These are phyloP conservation scores for Tinea trinotella DNA, from an alignment of 2,888 invertebrate genomes.

Conservation along the genomic window DNA sequence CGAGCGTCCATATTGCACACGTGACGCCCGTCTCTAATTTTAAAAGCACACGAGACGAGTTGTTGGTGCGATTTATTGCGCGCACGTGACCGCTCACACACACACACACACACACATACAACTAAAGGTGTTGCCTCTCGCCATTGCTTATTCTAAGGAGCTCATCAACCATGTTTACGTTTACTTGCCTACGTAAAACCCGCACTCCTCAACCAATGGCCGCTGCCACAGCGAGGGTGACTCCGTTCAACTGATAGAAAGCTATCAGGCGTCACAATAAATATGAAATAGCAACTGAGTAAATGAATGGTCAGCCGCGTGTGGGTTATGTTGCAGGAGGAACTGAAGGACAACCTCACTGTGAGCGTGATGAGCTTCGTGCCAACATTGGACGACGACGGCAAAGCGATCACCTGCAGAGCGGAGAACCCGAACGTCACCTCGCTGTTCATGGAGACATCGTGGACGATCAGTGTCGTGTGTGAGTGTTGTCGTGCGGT, in stretches of 20 bases:
- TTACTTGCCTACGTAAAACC: too few relatives aligned
- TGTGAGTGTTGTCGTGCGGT: constrained; percentile 91
- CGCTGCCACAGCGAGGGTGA: too few relatives aligned
- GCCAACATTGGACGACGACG: constrained; percentile 91
- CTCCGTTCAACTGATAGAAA: too few relatives aligned
- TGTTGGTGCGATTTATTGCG: neutral
- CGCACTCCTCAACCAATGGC: too few relatives aligned
- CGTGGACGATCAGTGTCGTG: constrained; percentile 90
- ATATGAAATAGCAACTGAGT: too few relatives aligned
- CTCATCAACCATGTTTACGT: too few relatives aligned
- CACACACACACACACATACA: too few relatives aligned
- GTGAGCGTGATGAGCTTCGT: constrained; percentile 90
- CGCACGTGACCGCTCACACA: neutral
- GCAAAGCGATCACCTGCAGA: constrained; percentile 89
- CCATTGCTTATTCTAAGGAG: too few relatives aligned
- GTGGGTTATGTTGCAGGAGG: constrained; percentile 72
- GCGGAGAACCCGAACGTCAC: constrained; percentile 94
- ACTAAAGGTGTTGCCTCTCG: too few relatives aligned
- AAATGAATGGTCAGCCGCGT: neutral
- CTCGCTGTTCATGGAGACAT: constrained; percentile 84
- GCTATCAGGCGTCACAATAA: too few relatives aligned
- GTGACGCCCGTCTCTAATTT: neutral
- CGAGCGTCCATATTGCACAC: neutral
- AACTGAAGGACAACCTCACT: constrained; percentile 85
- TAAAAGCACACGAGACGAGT: constrained; percentile 1